Evolutionary conservation across 2,888 invertebrate species (phyloP), one percentile per base, ranked within the genome.

Genomic region (Agrotis ipsilon): DNA sequence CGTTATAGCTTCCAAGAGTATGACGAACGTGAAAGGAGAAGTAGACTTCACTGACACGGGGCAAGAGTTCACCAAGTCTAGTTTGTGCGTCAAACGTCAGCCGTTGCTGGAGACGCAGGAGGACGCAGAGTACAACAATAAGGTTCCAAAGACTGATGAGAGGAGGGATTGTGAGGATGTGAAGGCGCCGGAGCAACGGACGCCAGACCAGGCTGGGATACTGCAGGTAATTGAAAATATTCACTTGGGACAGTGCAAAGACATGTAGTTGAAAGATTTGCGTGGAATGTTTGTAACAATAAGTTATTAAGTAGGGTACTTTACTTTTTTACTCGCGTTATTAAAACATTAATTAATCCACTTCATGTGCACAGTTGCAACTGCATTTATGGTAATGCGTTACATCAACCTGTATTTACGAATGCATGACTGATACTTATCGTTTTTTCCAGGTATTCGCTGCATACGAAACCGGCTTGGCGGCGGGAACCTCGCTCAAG

Each of bases 401-500:
- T 68, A 62, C 61, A 65, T 55, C 48, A 62, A 74, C 52, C 24
- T 45, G 48, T 67, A 66, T 32, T 58, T 59, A 52, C 27, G 60
- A 60, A 60, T 57, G 32, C 51, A 70, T 59, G 45, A 68, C 58
- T 69, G 51, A 68, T 51, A 63, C 43, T 59, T 63, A 74, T 62
- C 54, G 16, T 71, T 63, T 69, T 67, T 64, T 95, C 97, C 46
- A 99, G 96, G 99, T 99, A 11, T 99, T 98, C 90, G 99, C 99
- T 9, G 99, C 99, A 0, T 99, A 99, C 92, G 98, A 99, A 84
- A 99, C 99, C 0, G 99, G 99, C 13, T 95, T 99, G 82, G 98
- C 99, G 1, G 97, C 97, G 75, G 99, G 99, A 9, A 99, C 99
- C 0, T 99, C 99, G 86, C 97, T 99, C 48, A 99, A 99, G 87